These are phyloP conservation scores for Chrysomela aeneicollis DNA, from an alignment of 2,888 invertebrate species.

Conservation along the genomic window DNA sequence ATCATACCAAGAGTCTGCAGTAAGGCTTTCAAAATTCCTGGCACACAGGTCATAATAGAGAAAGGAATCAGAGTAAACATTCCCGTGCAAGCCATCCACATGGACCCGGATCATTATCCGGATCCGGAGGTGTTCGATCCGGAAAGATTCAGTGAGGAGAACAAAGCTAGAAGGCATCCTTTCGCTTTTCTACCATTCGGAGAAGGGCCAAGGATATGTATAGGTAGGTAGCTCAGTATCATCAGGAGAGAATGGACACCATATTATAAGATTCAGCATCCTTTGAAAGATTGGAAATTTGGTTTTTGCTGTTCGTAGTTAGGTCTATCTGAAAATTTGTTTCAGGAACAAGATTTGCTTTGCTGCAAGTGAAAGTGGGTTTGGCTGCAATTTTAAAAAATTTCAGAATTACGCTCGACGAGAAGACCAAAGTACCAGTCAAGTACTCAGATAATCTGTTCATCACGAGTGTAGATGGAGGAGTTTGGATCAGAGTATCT, in stretches of 20 bases:
- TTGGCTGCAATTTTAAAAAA: slow-evolving; percentile 44
- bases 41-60: slow-evolving; percentile 28
- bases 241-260: no score
- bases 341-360: slow-evolving; percentile 49
- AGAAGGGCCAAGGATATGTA: slow-evolving; percentile 67
- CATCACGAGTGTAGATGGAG: slow-evolving; percentile 36
- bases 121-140: slow-evolving; percentile 66
- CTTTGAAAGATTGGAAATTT: no score
- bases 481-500: slow-evolving; percentile 41
- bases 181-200: slow-evolving; percentile 60
- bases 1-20: slow-evolving; percentile 39
- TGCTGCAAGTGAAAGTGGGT: slow-evolving; percentile 49
- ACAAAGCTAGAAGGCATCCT: slow-evolving; percentile 37
- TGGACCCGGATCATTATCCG: slow-evolving; percentile 53
- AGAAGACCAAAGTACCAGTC: slow-evolving; percentile 44
- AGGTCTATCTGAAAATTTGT: no score
- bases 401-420: slow-evolving; percentile 43
- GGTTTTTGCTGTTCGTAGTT: no score
- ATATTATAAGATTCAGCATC: no score
- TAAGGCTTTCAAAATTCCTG: slow-evolving; percentile 42
- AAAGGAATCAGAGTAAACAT: slow-evolving; percentile 31
- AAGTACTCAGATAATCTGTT: slow-evolving; percentile 31
- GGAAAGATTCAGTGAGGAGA: slow-evolving; percentile 44
- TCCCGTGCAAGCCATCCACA: slow-evolving; percentile 28
- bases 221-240: slow-evolving; percentile 58